Conservation (phyloP, 2,888 invertebrate species). For the Drosophila bunnanda region DNA sequence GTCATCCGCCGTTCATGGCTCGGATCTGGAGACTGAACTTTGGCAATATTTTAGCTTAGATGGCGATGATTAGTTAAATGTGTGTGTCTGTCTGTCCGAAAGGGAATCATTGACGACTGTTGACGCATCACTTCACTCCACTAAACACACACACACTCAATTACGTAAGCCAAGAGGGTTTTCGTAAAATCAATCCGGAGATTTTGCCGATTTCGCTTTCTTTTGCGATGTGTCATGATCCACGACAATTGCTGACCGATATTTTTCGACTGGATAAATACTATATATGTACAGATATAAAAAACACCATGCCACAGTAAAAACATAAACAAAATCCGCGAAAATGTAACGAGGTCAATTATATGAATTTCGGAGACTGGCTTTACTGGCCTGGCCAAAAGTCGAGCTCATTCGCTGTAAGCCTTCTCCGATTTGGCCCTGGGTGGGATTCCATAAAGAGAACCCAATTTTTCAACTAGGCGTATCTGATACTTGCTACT, state of each 20-base stretch:
- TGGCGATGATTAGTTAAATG: slow-evolving; percentile 58
- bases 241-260: slow-evolving; percentile 69
- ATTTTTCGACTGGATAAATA: slow-evolving; percentile 38
- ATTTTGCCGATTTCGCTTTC: slow-evolving; percentile 53
- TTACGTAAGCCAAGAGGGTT: slow-evolving; percentile 44
- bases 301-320: slow-evolving; percentile 21
- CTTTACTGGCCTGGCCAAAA: slow-evolving; percentile 25
- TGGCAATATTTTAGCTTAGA: slow-evolving; percentile 57
- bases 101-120: slow-evolving; percentile 39
- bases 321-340: slow-evolving; percentile 43
- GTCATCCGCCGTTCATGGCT: slow-evolving; percentile 38
- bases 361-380: slow-evolving; percentile 55
- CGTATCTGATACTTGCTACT: slow-evolving; percentile 6
- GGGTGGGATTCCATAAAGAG: slow-evolving; percentile 9
- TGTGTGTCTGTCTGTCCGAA: slow-evolving; percentile 7
- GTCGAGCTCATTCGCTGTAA: slow-evolving; percentile 14
- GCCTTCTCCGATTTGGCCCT: slow-evolving; percentile 1
- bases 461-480: slow-evolving; percentile 18
- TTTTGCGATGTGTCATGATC: slow-evolving; percentile 66
- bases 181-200: slow-evolving; percentile 35
- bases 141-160: slow-evolving; percentile 15
- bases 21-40: slow-evolving; percentile 41
- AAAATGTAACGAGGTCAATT: slow-evolving; percentile 69
- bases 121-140: slow-evolving; percentile 48
- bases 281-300: background rate